A percentile compares a stretch with the other conserved stretches of the same genome.
Evolutionary conservation across 35 echinoderm and acorn worm genomes (phyloP).

Genomic region (Patiria miniata): DNA sequence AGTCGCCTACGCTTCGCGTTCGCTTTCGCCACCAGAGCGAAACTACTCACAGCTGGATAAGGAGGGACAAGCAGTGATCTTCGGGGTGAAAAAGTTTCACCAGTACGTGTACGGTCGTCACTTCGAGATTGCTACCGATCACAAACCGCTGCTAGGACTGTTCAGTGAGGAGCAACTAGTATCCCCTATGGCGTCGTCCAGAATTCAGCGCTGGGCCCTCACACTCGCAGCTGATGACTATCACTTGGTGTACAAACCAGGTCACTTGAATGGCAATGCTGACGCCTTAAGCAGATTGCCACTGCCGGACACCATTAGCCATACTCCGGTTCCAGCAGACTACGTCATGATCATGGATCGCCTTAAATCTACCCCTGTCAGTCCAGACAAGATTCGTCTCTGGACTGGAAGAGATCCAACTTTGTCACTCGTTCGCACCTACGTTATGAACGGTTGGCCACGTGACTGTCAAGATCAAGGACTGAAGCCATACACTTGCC

Average conservation of each 20-base stretch:
- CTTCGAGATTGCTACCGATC: conserved; percentile 62
- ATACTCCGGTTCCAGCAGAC: conserved; percentile 34
- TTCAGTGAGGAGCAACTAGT: conserved; percentile 11
- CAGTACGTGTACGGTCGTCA: conserved; percentile 61
- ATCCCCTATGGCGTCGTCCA: conserved; percentile 41
- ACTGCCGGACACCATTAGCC: not conserved
- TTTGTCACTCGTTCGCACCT: conserved; percentile 35
- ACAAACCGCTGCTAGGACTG: conserved; percentile 68
- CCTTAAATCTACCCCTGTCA: conserved; percentile 39
- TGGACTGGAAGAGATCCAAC: conserved; percentile 49
- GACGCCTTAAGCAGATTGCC: conserved; percentile 51
- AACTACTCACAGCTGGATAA: conserved; percentile 69
- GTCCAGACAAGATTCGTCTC: conserved; percentile 27
- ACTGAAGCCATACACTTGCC: too few species aligned
- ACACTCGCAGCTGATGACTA: conserved; percentile 48
- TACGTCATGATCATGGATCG: conserved; percentile 21
- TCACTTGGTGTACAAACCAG: conserved; percentile 16
- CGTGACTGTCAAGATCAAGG: too few species aligned
- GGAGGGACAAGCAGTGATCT: conserved; percentile 61
- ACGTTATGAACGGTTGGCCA: too few species aligned
- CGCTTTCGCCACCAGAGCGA: conserved; percentile 32
- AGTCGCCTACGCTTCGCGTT: conserved; percentile 47
- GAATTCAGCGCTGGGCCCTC: conserved; percentile 57
- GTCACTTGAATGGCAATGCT: conserved; percentile 38
- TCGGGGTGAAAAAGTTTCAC: conserved; percentile 69